These are phyloP conservation scores for Leptocoma aspasia DNA, from an alignment of 2,113 vertebrate genomes.

Conservation along the genomic window DNA sequence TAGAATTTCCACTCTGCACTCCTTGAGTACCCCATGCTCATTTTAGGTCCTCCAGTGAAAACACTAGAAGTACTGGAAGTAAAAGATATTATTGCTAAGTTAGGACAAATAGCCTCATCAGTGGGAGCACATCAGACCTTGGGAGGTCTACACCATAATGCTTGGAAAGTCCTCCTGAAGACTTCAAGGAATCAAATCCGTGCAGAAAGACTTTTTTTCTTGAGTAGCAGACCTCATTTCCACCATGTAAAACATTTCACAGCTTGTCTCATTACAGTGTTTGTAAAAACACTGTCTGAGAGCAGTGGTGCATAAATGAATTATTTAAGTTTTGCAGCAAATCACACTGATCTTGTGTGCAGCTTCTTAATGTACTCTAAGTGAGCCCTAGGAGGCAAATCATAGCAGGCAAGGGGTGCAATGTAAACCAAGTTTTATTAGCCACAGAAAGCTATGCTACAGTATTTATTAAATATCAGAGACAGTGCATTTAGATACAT, in stretches of 20 bases:
- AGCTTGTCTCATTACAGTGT: slow-evolving; percentile 88
- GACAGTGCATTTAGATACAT: slow-evolving; percentile 71
- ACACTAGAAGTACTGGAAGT: neutral
- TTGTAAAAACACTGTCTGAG: slow-evolving; percentile 89
- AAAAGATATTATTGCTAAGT: neutral
- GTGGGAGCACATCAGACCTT: neutral
- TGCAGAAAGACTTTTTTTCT: slow-evolving; percentile 27
- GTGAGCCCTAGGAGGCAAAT: slow-evolving; percentile 83
- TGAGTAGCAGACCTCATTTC: slow-evolving; percentile 48
- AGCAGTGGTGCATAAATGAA: slow-evolving; percentile 86
- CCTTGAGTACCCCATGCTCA: accelerated
- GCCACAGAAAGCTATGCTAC: slow-evolving; percentile 71
- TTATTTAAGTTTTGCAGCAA: slow-evolving; percentile 87
- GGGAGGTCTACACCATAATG: neutral
- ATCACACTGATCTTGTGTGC: slow-evolving; percentile 75
- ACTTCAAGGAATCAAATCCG: slow-evolving; percentile 13
- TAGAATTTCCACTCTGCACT: neutral
- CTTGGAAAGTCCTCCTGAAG: neutral
- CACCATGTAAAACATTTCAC: slow-evolving; percentile 78
- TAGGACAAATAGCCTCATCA: neutral
- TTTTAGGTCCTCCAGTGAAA: neutral
- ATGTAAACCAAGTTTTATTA: slow-evolving; percentile 88
- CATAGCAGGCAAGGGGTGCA: slow-evolving; percentile 74
- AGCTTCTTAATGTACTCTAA: slow-evolving; percentile 81
- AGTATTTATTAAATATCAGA: slow-evolving; percentile 82